A percentile compares a stretch with the other conserved stretches of the same genome.
Conservation (phyloP, 1,140 invertebrate species). For the Bombus huntii region DNA sequence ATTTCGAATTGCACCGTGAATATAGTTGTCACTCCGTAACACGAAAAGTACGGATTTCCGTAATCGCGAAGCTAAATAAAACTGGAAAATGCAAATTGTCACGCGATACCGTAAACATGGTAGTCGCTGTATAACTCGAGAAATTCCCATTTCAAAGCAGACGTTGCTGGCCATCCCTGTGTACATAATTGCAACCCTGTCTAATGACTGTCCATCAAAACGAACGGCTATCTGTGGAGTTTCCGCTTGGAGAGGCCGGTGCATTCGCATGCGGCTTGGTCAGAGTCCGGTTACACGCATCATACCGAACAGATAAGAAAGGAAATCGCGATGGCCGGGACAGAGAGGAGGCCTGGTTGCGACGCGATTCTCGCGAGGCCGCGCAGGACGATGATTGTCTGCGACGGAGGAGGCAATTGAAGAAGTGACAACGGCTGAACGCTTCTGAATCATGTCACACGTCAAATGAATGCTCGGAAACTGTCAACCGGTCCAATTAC, state of each 20-base stretch:
- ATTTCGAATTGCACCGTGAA: too few relatives aligned
- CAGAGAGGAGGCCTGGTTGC: constrained; percentile 40
- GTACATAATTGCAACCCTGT: background rate
- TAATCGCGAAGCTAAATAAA: background rate
- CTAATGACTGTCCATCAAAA: background rate
- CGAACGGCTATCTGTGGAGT: constrained; percentile 7
- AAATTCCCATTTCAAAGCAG: background rate
- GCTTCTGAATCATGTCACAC: constrained; percentile 82
- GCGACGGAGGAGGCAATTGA: constrained; percentile 78
- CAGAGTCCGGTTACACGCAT: constrained; percentile 30
- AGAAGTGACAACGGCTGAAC: constrained; percentile 81
- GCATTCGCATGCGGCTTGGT: background rate
- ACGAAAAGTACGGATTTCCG: background rate
- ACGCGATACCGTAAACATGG: background rate
- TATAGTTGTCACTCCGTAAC: background rate
- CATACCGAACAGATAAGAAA: constrained; percentile 40
- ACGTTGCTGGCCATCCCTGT: background rate
- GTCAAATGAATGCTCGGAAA: constrained; percentile 81
- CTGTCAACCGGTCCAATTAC: constrained; percentile 79
- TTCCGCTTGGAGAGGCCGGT: constrained; percentile 19
- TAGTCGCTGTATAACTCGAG: background rate
- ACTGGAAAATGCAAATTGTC: background rate
- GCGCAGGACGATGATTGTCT: constrained; percentile 73
- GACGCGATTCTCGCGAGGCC: constrained; percentile 65
- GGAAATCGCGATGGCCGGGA: constrained; percentile 32